Percentiles rank a stretch among this genome's conserved stretches.
phyloP scores from a whole-genome alignment of 1,140 invertebrate species.

The Papilio polytes region DNA sequence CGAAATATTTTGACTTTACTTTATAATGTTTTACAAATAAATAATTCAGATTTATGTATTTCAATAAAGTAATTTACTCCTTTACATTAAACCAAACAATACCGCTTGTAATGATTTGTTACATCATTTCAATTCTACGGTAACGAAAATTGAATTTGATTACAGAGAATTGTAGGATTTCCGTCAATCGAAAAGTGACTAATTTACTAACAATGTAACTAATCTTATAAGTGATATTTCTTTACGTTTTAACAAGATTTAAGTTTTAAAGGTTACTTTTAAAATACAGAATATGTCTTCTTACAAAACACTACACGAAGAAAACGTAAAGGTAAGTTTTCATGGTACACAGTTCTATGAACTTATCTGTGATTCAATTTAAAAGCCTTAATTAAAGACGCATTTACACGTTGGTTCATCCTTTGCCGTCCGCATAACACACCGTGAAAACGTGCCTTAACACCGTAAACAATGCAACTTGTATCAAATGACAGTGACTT shows the following conservation, averaged over 20 bases:
- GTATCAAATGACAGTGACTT: background rate
- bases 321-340: background rate
- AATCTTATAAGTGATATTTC: background rate
- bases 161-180: background rate
- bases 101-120: background rate
- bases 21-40: too few species aligned
- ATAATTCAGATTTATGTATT: too few species aligned
- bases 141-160: slow-evolving; percentile 3
- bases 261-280: too few species aligned
- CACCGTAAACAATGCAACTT: background rate
- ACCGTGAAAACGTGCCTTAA: too few species aligned
- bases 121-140: background rate
- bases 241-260: too few species aligned
- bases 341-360: too few species aligned
- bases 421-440: too few species aligned
- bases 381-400: too few species aligned
- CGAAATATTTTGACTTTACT: too few species aligned
- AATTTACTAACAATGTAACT: background rate
- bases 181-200: slow-evolving; percentile 2
- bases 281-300: background rate
- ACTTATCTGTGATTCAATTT: background rate
- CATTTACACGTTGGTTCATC: too few species aligned
- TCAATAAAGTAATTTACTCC: background rate
- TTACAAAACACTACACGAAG: background rate
- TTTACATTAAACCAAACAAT: background rate